Evolutionary conservation across 2,797 vertebrate genomes (phyloP), one percentile per base, ranked within the genome.

Genomic region (Rallus crepitans): DNA sequence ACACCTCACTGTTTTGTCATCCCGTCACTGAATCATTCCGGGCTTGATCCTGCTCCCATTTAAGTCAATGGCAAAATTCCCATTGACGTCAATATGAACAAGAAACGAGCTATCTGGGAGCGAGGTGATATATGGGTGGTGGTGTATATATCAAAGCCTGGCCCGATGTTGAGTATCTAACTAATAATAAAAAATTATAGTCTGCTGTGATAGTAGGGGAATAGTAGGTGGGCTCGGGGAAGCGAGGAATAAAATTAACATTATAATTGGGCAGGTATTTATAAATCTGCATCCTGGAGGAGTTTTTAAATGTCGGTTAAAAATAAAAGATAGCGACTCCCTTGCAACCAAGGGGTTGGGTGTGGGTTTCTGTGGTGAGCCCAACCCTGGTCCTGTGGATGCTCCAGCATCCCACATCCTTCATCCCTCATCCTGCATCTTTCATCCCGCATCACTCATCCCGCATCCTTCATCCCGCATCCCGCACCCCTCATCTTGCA

Each of bases 1-100:
- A 56, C 86, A 87, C 78, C 92, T 94, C 86, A 42, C 89, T 92
- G 82, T 64, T 90, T 69, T 90, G 87, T 87, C 92, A 87, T 55
- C 89, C 78, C 47, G 15, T 60, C 83, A 78, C 87, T 78, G 87
- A 88, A 82, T 82, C 87, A 71, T 61, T 37, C n/a, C 33, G 30
- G 92, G 53, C 48, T 82, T 57, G 76, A 90, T 90, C 88, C 88
- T 66, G 55, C 77, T 55, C 78, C 95, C 69, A n/a, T 60, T 89
- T 53, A 61, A 77, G 82, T 47, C 90, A 45, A 69, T 72, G 88
- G 82, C 65, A 77, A 89, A 77, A 84, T 78, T 89, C 95, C 91
- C 95, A 56, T 53, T 84, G 88, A 84, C 73, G 78, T 87, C 91
- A 87, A 48, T 9, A 6, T 0, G 75, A 47, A 7, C 56, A 21